Evolutionary conservation across 2,797 vertebrate species (phyloP).

Genomic region (Darevskia mixta): DNA sequence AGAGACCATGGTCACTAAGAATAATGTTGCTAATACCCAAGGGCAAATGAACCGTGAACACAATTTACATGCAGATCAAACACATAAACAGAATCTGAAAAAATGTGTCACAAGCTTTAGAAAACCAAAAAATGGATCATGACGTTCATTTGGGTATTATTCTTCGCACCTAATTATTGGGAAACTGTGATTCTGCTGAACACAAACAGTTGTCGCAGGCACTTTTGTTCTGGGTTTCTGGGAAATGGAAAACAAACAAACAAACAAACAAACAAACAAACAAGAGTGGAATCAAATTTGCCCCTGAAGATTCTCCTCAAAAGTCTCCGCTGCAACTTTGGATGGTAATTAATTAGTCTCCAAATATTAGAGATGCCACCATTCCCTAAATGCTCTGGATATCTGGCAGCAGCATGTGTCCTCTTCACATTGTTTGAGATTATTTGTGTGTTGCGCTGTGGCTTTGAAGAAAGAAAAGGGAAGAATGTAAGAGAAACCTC

Average conservation of each 20-base stretch:
- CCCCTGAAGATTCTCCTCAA: background rate
- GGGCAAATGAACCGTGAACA: slow-evolving; percentile 65
- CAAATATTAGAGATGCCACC: background rate
- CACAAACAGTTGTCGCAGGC: background rate
- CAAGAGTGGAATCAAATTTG: background rate
- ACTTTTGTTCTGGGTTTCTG: background rate
- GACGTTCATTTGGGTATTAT: background rate
- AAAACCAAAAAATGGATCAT: background rate
- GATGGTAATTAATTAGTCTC: background rate
- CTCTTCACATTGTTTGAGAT: background rate
- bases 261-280: background rate
- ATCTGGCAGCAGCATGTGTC: no score
- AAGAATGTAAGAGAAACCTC: background rate
- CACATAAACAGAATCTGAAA: background rate
- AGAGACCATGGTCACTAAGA: slow-evolving; percentile 55
- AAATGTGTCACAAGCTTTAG: background rate
- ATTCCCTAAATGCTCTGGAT: background rate
- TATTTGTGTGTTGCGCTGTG: background rate
- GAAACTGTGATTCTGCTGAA: background rate
- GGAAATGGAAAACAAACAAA: background rate
- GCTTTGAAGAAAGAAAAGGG: background rate
- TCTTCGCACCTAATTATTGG: slow-evolving; percentile 12
- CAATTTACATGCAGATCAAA: slow-evolving; percentile 35
- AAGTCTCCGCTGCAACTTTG: background rate
- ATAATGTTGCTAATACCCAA: slow-evolving; percentile 64